Base-by-base conservation (phyloP, 2,797 vertebrate genomes). In the Falco rusticolus region DNA sequence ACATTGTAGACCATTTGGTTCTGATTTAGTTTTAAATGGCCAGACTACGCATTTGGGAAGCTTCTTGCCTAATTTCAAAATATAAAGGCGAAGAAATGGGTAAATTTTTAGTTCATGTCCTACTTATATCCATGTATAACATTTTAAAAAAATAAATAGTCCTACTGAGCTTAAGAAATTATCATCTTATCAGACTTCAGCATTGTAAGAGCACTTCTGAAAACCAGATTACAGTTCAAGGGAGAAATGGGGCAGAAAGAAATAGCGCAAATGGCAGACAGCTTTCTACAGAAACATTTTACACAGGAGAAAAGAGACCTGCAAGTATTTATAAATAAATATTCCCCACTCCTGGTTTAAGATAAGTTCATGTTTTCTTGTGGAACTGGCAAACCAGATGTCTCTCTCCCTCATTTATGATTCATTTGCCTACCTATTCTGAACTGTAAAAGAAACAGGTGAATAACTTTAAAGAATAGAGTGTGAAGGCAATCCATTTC, bases 381-480 rank as follows among this genome's bases (percentile, higher is more conserved):
- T 60, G 51, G 24, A 87, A 76, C 33, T 47, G 56, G 47, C 9
- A 72, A 79, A 82, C 13, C 29, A 57, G 33, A 68, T 71, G 7
- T 51, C 5, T 39, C 22, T 69, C 92, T 60, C n/a, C 34, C 26
- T 92, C 68, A 69, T 29, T 63, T 75, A 70, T 61, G 50, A 81
- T 78, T 84, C 28, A 90, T 87, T 89, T 91, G 51, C 68, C 60
- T 79, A 61, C 53, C 51, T 89, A 65, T 66, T 87, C 45, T 76
- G 78, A 93, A 80, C 39, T 69, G 43, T 11, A 57, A 83, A 33
- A 91, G 28, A 82, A 91, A 89, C 22, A 21, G 56, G 21, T 76
- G 66, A 93, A 84, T 74, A 94, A 71, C 74, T 90, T 69, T 72
- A 90, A 76, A 83, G 48, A 69, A 84, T 5, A 60, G 41, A 94